Evolutionary conservation across 1,140 invertebrate species (phyloP), one percentile per base, ranked within the genome.

Genomic region (Paramacrobiotus metropolitanus): DNA sequence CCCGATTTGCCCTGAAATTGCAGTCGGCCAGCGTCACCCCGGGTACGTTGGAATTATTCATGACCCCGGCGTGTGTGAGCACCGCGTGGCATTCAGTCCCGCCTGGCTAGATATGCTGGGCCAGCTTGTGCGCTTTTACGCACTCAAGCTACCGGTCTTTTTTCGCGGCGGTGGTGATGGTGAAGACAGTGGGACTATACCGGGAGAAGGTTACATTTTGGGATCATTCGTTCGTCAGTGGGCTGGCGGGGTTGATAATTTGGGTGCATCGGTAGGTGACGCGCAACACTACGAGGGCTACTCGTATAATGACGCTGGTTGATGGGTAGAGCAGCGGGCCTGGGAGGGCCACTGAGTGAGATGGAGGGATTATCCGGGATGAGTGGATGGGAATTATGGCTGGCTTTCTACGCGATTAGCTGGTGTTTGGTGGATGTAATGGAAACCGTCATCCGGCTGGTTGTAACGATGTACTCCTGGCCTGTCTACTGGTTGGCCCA

Each of bases 151-250:
- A 28, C 48, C 48, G 48, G 48, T 24, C 48, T 55, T 20, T 24
- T n/a, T 55, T 55, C 48, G 48, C 48, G 48, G 48, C 48, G 28
- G 48, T 55, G 48, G 48, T 55, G 15, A 28, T 55, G 15, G 4
- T 55, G 15, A 15, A 24, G 15, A 9, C 28, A 24, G 15, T 55
- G 24, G 15, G 15, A 9, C 48, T 55, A 9, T 55, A 15, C 9
- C 24, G 15, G 15, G 15, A 55, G 4, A 28, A 55, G 28, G 48
- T 15, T 4, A 15, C 15, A 4, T 24, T 55, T 9, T 4, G 15
- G 48, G 48, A 55, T 24, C 48, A 55, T 55, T 15, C 28, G 48
- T 9, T 55, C 4, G 48, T 55, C 15, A 55, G 28, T 55, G 48
- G 4, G 15, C 15, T 15, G 4, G 48, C 48, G 15, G 24, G 15